These are phyloP conservation scores for Tiliacea citrago DNA, from an alignment of 2,888 invertebrate species.

Conservation along the genomic window DNA sequence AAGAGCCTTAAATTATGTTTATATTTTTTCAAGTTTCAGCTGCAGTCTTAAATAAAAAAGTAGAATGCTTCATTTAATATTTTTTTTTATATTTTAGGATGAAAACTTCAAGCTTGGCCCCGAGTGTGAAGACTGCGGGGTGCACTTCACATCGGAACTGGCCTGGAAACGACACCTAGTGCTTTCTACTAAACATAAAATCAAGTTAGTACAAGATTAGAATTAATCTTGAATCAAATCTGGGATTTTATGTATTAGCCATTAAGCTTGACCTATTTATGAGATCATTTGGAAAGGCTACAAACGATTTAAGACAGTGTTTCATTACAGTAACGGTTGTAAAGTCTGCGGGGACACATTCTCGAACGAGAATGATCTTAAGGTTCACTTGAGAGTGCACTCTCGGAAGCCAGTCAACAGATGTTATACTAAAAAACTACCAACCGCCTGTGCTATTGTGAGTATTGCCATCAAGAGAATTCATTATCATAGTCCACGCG, in stretches of 20 bases:
- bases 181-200: conserved; percentile 64
- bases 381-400: conserved; percentile 50
- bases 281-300: background rate
- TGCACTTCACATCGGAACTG: conserved; percentile 65
- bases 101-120: conserved; percentile 70
- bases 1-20: too few relatives aligned
- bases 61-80: background rate
- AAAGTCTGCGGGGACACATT: conserved; percentile 69
- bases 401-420: conserved; percentile 53
- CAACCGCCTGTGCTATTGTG: conserved; percentile 65
- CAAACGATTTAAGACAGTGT: background rate
- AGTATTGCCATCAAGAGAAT: conserved; percentile 43
- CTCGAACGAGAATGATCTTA: conserved; percentile 53
- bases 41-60: too few relatives aligned
- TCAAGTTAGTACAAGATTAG: conserved; percentile 42
- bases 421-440: conserved; percentile 54
- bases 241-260: background rate
- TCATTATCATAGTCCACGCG: background rate
- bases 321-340: conserved; percentile 67
- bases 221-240: background rate
- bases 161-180: conserved; percentile 72
- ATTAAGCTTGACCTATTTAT: background rate
- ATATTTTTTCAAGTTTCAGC: too few relatives aligned
- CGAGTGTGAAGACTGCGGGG: conserved; percentile 66
- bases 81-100: conserved; percentile 62